Conservation (phyloP, 1,140 invertebrate species). For the Trichonephila inaurata region DNA sequence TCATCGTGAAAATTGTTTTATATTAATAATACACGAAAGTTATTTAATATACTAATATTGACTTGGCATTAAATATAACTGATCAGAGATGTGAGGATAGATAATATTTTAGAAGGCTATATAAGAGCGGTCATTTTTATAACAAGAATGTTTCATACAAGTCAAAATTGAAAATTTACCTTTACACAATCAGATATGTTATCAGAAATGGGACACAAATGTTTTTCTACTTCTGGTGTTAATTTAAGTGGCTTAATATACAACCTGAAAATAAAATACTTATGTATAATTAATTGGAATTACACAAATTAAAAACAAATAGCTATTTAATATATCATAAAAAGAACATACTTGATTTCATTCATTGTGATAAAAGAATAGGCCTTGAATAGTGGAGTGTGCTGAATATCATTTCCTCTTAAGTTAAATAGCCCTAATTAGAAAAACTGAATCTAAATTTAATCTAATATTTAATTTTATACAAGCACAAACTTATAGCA, state of each 20-base stretch:
- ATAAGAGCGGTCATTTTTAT: no score
- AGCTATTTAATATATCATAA: not conserved
- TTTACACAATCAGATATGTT: constrained; percentile 67
- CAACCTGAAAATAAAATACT: constrained; percentile 63
- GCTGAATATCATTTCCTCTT: constrained; percentile 95
- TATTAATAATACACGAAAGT: no score
- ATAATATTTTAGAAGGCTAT: no score
- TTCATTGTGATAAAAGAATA: constrained; percentile 82
- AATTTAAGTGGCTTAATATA: constrained; percentile 66
- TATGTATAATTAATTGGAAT: not conserved
- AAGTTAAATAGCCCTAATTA: constrained; percentile 88
- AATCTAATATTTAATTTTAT: not conserved
- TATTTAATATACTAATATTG: no score
- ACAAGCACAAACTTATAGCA: not conserved
- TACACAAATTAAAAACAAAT: not conserved
- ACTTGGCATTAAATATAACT: no score
- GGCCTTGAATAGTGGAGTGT: constrained; percentile 97
- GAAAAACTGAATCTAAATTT: not conserved
- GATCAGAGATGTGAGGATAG: no score
- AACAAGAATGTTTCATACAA: no score
- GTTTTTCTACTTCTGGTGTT: constrained; percentile 65
- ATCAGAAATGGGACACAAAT: constrained; percentile 46
- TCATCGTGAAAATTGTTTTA: no score
- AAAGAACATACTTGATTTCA: constrained; percentile 42
- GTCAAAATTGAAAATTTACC: constrained; percentile 18